Evolutionary conservation across 2,888 invertebrate genomes (phyloP), one percentile per base, ranked within the genome.

Genomic region (Ectobius pallidus): DNA sequence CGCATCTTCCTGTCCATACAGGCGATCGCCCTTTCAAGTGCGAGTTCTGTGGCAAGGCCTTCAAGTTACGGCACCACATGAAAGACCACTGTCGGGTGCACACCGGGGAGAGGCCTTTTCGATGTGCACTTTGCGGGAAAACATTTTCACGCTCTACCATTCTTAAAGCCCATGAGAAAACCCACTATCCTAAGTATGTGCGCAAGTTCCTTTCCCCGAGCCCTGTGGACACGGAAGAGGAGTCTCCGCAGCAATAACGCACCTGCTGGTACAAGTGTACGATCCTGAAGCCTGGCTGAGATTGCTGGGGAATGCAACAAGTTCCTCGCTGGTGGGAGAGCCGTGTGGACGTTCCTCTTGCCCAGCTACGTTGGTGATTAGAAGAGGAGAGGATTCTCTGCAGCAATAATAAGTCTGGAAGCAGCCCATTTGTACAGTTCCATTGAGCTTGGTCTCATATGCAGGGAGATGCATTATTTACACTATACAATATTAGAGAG

Each of bases 31-130:
- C 95, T 74, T 95, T 95, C 85, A 95, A 94, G 86, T 95, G 95
- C 87, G 95, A 95, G 84, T 95, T 94, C 86, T 95, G 95, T 85
- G 95, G 95, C 77, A 95, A 95, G 85, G 95, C 95, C 79, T 95
- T 95, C 87, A 95, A 95, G 83, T 86, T 95, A 81, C 88, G 95
- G 76, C 95, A 95, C 83, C 95, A 95, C 86, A 95, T 95, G 95
- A 95, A 95, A 85, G 95, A 95, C 86, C 95, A 95, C 83, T 95
- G 94, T 86, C 90, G 95, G 81, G 95, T 95, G 76, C 95, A 95
- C 83, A 95, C 95, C 79, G 95, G 95, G 78, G 95, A 95, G 83
- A 87, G 95, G 78, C 95, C 95, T 62, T 95, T 95, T 86, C 90
- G 94, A 79, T 95, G 95, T 84, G 90, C 91, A 76, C 87, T 95